A percentile compares a stretch with the other conserved stretches of the same genome.
Evolutionary conservation across 2,888 invertebrate species (phyloP).

Genomic region (Gortyna flavago): DNA sequence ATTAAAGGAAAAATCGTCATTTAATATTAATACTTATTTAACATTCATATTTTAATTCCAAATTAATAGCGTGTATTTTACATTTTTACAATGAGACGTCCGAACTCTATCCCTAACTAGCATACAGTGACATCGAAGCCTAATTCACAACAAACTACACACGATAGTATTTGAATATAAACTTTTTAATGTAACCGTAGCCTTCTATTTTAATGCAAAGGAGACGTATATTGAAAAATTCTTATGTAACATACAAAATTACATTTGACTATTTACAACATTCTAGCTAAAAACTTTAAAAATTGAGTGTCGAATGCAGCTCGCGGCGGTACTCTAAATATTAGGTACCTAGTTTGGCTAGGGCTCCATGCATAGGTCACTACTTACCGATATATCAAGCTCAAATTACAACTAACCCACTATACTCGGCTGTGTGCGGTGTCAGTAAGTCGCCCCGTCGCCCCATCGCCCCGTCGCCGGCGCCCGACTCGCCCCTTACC

Average conservation of each 20-base stretch:
- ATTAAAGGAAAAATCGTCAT: slow-evolving; percentile 89
- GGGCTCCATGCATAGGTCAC: slow-evolving; percentile 84
- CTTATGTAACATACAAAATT: slow-evolving; percentile 89
- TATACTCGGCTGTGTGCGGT: slow-evolving; percentile 63
- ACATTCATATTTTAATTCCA: slow-evolving; percentile 85
- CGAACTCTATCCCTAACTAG: slow-evolving; percentile 85
- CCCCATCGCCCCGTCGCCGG: slow-evolving; percentile 14
- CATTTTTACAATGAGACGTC: slow-evolving; percentile 89
- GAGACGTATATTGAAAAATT: slow-evolving; percentile 87
- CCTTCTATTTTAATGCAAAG: slow-evolving; percentile 87
- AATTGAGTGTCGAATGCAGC: slow-evolving; percentile 79
- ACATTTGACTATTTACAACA: slow-evolving; percentile 88
- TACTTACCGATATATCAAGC: slow-evolving; percentile 82
- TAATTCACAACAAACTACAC: slow-evolving; percentile 89
- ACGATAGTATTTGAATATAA: slow-evolving; percentile 86
- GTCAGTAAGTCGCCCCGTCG: slow-evolving; percentile 33
- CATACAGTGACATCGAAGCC: slow-evolving; percentile 88
- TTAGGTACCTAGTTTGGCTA: slow-evolving; percentile 85
- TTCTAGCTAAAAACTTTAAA: slow-evolving; percentile 84
- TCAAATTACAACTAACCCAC: slow-evolving; percentile 77
- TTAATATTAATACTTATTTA: slow-evolving; percentile 86
- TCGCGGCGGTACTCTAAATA: slow-evolving; percentile 81
- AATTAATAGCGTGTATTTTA: slow-evolving; percentile 88
- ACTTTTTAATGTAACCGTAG: slow-evolving; percentile 84
- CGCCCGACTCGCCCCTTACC: slow-evolving; percentile 52